A percentile compares a stretch with the other conserved stretches of the same genome.
phyloP scores from a whole-genome alignment of 2,113 vertebrate genomes.

The Ptyas mucosa region DNA sequence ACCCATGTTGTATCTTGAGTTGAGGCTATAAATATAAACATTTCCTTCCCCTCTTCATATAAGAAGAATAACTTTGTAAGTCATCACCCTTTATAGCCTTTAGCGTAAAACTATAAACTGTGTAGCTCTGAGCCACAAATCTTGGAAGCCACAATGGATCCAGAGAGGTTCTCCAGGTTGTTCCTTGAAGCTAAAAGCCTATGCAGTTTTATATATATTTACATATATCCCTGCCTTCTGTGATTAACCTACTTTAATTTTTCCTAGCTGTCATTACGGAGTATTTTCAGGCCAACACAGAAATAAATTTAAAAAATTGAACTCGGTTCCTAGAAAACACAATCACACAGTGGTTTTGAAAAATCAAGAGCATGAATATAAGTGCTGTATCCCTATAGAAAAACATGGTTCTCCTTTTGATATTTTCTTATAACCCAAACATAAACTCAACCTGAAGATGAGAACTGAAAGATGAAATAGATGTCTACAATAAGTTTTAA shows the following conservation, averaged over 20 bases:
- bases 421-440: neutral
- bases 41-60: neutral
- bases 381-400: neutral
- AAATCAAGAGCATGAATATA: neutral
- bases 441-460: neutral
- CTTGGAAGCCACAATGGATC: neutral
- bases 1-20: no score
- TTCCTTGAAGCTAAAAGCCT: neutral
- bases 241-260: no score
- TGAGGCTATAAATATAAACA: no score
- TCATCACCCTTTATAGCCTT: neutral
- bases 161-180: neutral
- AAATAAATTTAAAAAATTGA: no score
- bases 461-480: neutral
- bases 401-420: neutral
- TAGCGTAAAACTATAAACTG: neutral
- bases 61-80: neutral
- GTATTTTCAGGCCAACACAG: no score
- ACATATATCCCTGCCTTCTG: no score
- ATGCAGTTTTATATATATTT: no score
- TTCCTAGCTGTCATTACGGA: no score
- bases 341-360: neutral
- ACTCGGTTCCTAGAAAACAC: no score
- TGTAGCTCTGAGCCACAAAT: neutral
- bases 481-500: neutral